phyloP scores from a whole-genome alignment of 2,797 vertebrate genomes.

The Semaprochilodus insignis region DNA sequence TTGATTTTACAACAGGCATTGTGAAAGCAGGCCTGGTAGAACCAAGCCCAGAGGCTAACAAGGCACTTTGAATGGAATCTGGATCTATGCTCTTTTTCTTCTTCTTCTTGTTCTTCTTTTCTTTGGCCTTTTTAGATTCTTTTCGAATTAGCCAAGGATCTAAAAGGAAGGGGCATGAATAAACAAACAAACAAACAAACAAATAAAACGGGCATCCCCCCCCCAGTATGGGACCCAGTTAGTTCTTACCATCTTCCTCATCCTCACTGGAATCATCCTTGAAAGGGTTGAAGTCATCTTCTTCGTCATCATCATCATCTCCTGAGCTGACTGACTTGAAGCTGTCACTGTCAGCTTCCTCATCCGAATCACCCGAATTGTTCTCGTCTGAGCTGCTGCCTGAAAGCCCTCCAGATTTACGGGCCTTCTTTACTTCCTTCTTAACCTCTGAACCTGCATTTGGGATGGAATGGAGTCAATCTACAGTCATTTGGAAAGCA shows the following conservation, averaged over 20 bases:
- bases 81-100: slow-evolving; percentile 94
- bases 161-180: slow-evolving; percentile 64
- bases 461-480: not conserved
- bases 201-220: too few species aligned
- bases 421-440: slow-evolving; percentile 88
- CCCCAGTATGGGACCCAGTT: too few species aligned
- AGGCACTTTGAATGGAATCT: slow-evolving; percentile 99
- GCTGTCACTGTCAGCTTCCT: slow-evolving; percentile 83
- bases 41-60: slow-evolving; percentile 96
- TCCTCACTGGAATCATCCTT: slow-evolving; percentile 95
- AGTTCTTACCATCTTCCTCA: slow-evolving; percentile 90
- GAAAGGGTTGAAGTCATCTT: slow-evolving; percentile 96
- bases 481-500: not conserved
- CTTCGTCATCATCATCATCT: slow-evolving; percentile 75
- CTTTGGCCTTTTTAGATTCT: slow-evolving; percentile 95
- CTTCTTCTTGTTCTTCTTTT: slow-evolving; percentile 87
- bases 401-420: slow-evolving; percentile 88
- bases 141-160: slow-evolving; percentile 98
- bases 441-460: slow-evolving; percentile 84
- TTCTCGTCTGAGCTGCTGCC: slow-evolving; percentile 96
- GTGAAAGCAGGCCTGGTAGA: slow-evolving; percentile 92
- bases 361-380: slow-evolving; percentile 82
- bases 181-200: too few species aligned
- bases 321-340: slow-evolving; percentile 93
- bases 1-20: slow-evolving; percentile 78